phyloP scores from a whole-genome alignment of 2,888 invertebrate genomes.

The Anoplius nigerrimus region DNA sequence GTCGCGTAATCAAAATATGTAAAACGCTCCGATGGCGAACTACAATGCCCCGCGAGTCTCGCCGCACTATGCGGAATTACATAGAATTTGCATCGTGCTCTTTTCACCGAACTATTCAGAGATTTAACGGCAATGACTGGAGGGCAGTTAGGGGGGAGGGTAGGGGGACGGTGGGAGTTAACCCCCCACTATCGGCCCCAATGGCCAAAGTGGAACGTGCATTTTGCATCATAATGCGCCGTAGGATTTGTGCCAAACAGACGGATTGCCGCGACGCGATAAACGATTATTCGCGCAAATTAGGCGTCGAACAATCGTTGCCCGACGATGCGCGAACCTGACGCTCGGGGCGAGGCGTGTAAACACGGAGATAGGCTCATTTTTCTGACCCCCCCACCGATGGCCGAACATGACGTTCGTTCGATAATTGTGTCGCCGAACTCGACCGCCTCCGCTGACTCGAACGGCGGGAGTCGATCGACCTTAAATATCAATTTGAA shows the following conservation, averaged over 20 bases:
- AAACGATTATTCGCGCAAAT: conserved; percentile 28
- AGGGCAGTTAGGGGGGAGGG: no score
- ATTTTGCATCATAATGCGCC: conserved; percentile 42
- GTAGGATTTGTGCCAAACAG: conserved; percentile 34
- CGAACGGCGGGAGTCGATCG: no score
- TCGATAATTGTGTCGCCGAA: no score
- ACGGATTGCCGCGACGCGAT: conserved; percentile 26
- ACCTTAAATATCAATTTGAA: no score
- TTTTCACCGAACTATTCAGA: conserved; percentile 32
- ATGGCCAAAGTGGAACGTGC: conserved; percentile 12
- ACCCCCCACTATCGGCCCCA: no score
- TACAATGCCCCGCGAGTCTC: conserved; percentile 46
- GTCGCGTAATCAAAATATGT: conserved; percentile 50
- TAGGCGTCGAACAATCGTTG: conserved; percentile 11
- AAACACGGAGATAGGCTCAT: no score
- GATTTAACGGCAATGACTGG: conserved; percentile 31
- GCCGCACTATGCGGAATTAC: conserved; percentile 28
- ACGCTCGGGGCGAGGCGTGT: no score
- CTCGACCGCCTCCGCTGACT: no score
- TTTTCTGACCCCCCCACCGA: no score
- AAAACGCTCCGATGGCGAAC: conserved; percentile 42
- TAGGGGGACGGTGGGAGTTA: no score
- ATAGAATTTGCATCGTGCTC: conserved; percentile 37
- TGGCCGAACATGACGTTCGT: no score
- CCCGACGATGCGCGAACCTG: no score